Base-by-base conservation (phyloP, 1,140 invertebrate genomes). In the Whitmania pigra region DNA sequence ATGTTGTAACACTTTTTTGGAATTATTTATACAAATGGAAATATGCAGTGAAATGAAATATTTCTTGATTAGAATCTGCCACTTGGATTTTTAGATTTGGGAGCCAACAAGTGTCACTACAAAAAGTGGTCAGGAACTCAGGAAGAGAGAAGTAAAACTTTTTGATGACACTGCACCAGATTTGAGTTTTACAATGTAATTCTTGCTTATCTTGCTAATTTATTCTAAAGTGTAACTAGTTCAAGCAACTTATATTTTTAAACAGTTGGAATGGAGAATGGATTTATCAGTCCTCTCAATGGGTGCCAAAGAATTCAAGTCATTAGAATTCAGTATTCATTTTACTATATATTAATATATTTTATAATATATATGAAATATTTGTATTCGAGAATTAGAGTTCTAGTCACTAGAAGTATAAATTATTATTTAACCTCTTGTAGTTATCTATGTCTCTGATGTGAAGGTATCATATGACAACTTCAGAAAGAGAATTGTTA, bases 51-150 rank as follows among this genome's bases (percentile, higher is more conserved):
- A 63, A 63, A 22, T 31, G 1, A 63, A 25, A 25, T 18, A 25
- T 63, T 15, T 15, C 4, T 63, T 18, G 22, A 25, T n/a, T 15
- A 63, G 7, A 63, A 63, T 63, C 57, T 63, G 57, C 57, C 11
- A 63, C 57, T 31, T 63, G 22, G 57, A 13, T 63, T 63, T 22
- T 63, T 63, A 63, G 22, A 63, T 63, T 63, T 63, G 57, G 57
- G 29, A 63, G 57, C 57, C 22, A 25, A 22, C 22, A 31, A 13
- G 0, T 25, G 57, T 63, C 20, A 63, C 29, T 13, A 63, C 57
- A 63, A 63, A 63, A 31, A 31, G 22, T 25, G 57, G 57, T 18
- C 2, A 63, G 15, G 29, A 31, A 22, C 22, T 63, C 22, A 13
- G 15, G 22, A 63, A 31, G 29, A 11, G 57, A 25, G 57, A 63